Percentiles rank a stretch among this genome's conserved stretches.
Conservation (phyloP, 2,888 invertebrate genomes). For the Spatulosminthurus flaviceps region DNA sequence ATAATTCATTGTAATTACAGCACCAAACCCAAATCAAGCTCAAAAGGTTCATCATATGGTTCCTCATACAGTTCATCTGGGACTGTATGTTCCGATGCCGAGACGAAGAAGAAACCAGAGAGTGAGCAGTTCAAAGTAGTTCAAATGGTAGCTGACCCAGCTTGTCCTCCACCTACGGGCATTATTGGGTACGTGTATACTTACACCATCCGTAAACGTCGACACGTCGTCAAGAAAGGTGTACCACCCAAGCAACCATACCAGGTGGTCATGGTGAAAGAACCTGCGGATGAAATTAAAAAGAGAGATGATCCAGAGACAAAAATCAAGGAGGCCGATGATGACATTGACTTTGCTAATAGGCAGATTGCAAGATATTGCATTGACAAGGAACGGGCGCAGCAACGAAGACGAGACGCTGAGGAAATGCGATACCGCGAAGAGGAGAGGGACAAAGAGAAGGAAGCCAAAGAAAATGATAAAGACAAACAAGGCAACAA, state of each 20-base stretch:
- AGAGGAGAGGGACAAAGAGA: not conserved
- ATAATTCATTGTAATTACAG: too few species aligned
- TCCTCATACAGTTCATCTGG: too few species aligned
- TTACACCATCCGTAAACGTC: not conserved
- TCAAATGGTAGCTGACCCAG: not conserved
- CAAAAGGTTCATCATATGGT: too few species aligned
- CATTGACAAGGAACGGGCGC: not conserved
- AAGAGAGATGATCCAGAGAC: not conserved
- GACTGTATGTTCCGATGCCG: too few species aligned
- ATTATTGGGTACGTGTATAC: not conserved
- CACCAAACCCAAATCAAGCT: too few species aligned
- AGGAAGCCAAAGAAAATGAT: not conserved
- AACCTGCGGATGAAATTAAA: not conserved
- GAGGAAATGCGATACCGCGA: not conserved
- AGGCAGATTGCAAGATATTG: not conserved
- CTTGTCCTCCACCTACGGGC: not conserved
- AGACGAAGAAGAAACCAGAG: not conserved
- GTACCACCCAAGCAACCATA: not conserved
- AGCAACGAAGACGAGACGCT: not conserved
- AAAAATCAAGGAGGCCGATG: not conserved
- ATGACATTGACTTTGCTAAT: not conserved
- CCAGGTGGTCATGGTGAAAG: constrained; percentile 1
- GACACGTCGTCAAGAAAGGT: not conserved
- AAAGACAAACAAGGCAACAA: too few species aligned
- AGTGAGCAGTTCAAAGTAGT: not conserved